phyloP scores from a whole-genome alignment of 1,140 invertebrate species.

The Ceratoteleas bidentatus region DNA sequence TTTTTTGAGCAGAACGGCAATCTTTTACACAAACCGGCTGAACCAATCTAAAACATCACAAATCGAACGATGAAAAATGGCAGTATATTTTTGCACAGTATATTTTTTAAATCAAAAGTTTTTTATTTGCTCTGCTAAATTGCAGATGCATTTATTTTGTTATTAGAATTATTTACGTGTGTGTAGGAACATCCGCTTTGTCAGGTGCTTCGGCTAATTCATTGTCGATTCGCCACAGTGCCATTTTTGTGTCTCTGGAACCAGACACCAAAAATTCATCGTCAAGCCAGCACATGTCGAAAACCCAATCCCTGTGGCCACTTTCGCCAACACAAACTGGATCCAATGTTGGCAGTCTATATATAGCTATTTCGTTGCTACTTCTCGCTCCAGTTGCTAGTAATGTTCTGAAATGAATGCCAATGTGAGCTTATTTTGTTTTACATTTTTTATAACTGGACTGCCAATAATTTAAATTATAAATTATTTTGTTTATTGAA shows the following conservation, averaged over 20 bases:
- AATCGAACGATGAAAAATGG: no score
- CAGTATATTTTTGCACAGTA: no score
- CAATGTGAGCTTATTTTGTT: background rate
- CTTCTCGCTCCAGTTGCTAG: slow-evolving; percentile 96
- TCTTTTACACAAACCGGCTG: slow-evolving; percentile 88
- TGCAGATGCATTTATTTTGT: no score
- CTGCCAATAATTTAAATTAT: background rate
- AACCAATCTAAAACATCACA: slow-evolving; percentile 80
- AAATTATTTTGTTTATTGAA: no score
- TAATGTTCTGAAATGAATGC: slow-evolving; percentile 83
- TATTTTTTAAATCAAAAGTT: no score
- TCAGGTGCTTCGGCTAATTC: slow-evolving; percentile 83
- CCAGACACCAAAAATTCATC: slow-evolving; percentile 97
- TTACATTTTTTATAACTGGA: background rate
- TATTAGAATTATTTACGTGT: slow-evolving; percentile 69
- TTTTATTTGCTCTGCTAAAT: background rate
- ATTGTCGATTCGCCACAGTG: slow-evolving; percentile 88
- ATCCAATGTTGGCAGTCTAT: slow-evolving; percentile 95
- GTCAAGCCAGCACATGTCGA: slow-evolving; percentile 97
- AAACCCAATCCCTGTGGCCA: slow-evolving; percentile 96
- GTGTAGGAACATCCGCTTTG: slow-evolving; percentile 79
- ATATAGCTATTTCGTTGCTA: slow-evolving; percentile 96
- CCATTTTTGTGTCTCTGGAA: slow-evolving; percentile 93
- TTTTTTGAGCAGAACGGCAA: slow-evolving; percentile 89
- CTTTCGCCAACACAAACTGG: slow-evolving; percentile 96